phyloP scores from a whole-genome alignment of 2,113 vertebrate genomes.

The Cheirogaleus medius region DNA sequence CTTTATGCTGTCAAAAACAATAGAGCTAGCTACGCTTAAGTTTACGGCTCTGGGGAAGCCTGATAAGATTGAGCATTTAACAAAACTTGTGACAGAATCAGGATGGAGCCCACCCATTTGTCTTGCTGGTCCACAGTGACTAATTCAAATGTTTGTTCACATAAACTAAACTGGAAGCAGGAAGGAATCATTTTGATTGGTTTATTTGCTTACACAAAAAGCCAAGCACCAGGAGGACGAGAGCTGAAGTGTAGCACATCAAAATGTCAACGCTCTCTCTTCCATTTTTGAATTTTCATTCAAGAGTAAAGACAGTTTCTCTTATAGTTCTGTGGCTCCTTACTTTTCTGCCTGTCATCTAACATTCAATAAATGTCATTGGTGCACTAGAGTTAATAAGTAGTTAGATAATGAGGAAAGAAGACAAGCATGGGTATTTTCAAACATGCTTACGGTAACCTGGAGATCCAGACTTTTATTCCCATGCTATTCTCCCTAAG shows the following conservation, averaged over 20 bases:
- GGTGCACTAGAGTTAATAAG: neutral
- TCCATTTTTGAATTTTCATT: constrained; percentile 11
- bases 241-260: neutral
- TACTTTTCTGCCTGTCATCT: constrained; percentile 11
- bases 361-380: neutral
- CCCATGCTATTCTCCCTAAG: neutral
- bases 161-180: constrained; percentile 46
- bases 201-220: constrained; percentile 47
- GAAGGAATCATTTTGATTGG: constrained; percentile 31
- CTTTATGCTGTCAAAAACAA: constrained; percentile 74
- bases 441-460: neutral
- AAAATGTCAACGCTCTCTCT: constrained; percentile 32
- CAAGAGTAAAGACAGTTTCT: constrained; percentile 6
- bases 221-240: neutral
- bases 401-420: neutral
- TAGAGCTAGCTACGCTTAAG: constrained; percentile 65
- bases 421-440: neutral
- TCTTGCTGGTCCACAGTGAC: neutral
- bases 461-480: neutral
- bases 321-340: neutral
- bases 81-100: constrained; percentile 64
- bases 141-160: constrained; percentile 63
- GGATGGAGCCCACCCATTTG: neutral
- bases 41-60: constrained; percentile 64
- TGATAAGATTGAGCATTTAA: constrained; percentile 55